Conservation (phyloP, 2,797 vertebrate species). For the Meda fulgida region DNA sequence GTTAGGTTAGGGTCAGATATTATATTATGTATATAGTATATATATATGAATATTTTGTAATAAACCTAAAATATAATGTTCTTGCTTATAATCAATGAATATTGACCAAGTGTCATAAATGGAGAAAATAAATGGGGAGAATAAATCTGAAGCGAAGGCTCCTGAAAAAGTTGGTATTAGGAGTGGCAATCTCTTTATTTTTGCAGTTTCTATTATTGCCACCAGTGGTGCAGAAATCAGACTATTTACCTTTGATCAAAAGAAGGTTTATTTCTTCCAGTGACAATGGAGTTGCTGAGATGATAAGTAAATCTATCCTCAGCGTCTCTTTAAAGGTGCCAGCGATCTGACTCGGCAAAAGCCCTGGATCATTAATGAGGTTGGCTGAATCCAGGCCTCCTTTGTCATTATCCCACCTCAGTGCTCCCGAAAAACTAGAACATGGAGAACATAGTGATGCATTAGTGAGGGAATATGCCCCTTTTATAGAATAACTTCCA, state of each 20-base stretch:
- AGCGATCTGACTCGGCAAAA: constrained; percentile 56
- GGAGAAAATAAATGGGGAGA: neutral
- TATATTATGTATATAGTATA: too few species aligned
- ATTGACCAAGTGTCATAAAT: neutral
- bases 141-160: neutral
- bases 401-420: constrained; percentile 48
- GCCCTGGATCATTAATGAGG: constrained; percentile 54
- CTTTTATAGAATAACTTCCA: constrained; percentile 36
- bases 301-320: constrained; percentile 39
- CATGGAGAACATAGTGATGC: constrained; percentile 28
- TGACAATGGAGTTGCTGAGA: constrained; percentile 38
- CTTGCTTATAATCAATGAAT: neutral
- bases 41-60: neutral
- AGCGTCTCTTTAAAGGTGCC: constrained; percentile 43
- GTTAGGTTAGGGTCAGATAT: too few species aligned
- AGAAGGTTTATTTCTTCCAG: constrained; percentile 7
- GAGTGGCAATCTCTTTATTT: neutral
- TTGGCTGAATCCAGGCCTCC: constrained; percentile 46
- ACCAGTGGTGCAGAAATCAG: neutral
- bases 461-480: constrained; percentile 14
- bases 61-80: neutral
- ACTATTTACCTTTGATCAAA: constrained; percentile 25
- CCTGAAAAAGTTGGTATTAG: neutral
- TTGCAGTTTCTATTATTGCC: constrained; percentile 3
- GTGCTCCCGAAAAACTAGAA: constrained; percentile 40